Evolutionary conservation across 2,888 invertebrate species (phyloP), one percentile per base, ranked within the genome.

Genomic region (Stenolophus ochropezus): DNA sequence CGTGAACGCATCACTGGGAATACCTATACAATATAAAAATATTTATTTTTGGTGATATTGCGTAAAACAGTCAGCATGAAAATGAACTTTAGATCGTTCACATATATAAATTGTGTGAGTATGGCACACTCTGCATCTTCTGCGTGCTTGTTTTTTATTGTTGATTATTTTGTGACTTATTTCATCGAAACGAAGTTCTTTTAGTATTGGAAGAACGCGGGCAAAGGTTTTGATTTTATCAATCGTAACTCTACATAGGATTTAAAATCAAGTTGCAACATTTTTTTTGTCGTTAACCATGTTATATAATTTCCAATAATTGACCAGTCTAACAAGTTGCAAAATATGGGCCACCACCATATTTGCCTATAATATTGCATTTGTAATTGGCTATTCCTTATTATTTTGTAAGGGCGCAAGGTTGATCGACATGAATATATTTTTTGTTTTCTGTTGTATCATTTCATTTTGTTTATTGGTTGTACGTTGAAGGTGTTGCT

Each of bases 301-400:
- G 23, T 65, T 65, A 65, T 25, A 69, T 42, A 69, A 42, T 69
- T 69, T 33, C 69, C 69, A 69, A 20, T 14, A 14, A 18, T 69
- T 69, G 33, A 69, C 69, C 14, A 69, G 20, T 69, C 69, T 14
- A 33, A 27, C 1, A 4, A 33, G 42, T 69, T 33, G n/a, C 8
- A 33, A 69, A 69, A 69, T 33, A 69, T 33, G 1, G 69, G 14
- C 69, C 33, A 33, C 33, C 69, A 69, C 69, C 33, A 69, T 33
- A 33, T 42, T 69, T 42, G 6, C 58, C 42, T 16, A 69, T 16
- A 42, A 69, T 42, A 16, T 33, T 69, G 27, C 33, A 69, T 18
- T 14, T 69, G 8, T 42, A 69, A 8, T 69, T 42, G 5, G 69
- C 33, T 42, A 69, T 27, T 6, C 69, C 42, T 5, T 69, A 27